Conservation (phyloP, 2,797 vertebrate species). For the Threskiornis aethiopicus region DNA sequence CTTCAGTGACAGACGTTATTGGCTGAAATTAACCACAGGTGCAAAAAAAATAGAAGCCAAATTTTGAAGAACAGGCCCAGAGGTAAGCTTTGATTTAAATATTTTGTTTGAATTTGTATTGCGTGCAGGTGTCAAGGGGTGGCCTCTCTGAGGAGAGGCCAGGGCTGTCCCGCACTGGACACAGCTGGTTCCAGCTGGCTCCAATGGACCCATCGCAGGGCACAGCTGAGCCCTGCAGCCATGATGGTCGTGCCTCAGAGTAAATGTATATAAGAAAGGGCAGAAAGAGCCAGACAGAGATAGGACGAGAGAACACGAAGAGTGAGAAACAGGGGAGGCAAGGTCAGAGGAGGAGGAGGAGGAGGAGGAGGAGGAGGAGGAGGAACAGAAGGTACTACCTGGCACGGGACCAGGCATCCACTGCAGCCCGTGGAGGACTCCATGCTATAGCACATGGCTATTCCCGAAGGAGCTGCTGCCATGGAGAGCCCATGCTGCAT, state of each 20-base stretch:
- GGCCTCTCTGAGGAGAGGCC: background rate
- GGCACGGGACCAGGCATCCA: background rate
- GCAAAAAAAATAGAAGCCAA: background rate
- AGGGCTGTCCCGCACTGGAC: accelerated
- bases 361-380: background rate
- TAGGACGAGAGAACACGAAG: background rate
- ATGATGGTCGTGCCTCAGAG: accelerated
- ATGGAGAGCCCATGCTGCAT: accelerated
- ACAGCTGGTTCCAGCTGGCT: background rate
- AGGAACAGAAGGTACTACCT: background rate
- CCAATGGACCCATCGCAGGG: accelerated
- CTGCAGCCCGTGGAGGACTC: background rate
- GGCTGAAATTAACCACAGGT: background rate
- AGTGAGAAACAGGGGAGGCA: background rate
- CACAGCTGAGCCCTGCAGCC: accelerated
- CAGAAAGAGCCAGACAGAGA: background rate
- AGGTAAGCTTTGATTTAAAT: background rate
- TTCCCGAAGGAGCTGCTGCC: background rate
- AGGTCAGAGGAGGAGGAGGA: background rate
- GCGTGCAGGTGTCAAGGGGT: background rate
- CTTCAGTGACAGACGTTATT: background rate
- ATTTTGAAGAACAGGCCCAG: background rate
- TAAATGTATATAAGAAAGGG: background rate
- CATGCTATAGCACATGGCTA: background rate
- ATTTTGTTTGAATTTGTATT: background rate